Base-by-base conservation (phyloP, 1,140 invertebrate genomes). In the Venturia canescens region DNA sequence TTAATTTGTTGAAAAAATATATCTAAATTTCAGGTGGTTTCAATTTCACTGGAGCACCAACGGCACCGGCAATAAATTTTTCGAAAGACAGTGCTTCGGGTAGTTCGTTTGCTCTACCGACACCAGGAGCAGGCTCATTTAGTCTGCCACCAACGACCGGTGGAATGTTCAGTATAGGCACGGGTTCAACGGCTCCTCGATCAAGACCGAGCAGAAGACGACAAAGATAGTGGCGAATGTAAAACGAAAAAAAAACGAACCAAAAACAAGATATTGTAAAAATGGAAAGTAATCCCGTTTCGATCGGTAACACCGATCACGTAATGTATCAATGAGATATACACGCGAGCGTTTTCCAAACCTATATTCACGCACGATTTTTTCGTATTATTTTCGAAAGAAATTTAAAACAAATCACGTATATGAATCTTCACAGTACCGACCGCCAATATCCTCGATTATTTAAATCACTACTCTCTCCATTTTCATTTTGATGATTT, bases 101-200 rank as follows among this genome's bases (percentile, higher is more conserved):
- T 15, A 44, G 78, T 75, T 44, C 75, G 53, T 77, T 77, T 21
- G 11, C 29, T 23, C 7, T 21, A 63, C 75, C 75, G 18, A 44
- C 50, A 6, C 29, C 21, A 3, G 75, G 57, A 16, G 57, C 27
- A n/a, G 15, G 15, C 7, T 27, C 84, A 0, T 91, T 91, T 27
- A 87, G 82, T 26, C 23, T 23, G 11, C 77, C 84, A 26, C 80
- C 82, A 23, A 13, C 84, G 18, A 78, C 72, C 34, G 82, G 83
- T 6, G 88, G 88, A 13, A 92, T 92, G 91, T 92, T 92, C 79
- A 92, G 87, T 76, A 92, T 92, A 34, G 92, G 92, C 21, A 88
- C 90, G 3, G 90, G 91, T 21, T 91, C 91, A 1, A 89, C 89
- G 3, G 89, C 89, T 6, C 88, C 91, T 21, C 86, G 90, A 78